These are phyloP conservation scores for Bujurquina vittata DNA, from an alignment of 2,113 vertebrate genomes.

Conservation along the genomic window DNA sequence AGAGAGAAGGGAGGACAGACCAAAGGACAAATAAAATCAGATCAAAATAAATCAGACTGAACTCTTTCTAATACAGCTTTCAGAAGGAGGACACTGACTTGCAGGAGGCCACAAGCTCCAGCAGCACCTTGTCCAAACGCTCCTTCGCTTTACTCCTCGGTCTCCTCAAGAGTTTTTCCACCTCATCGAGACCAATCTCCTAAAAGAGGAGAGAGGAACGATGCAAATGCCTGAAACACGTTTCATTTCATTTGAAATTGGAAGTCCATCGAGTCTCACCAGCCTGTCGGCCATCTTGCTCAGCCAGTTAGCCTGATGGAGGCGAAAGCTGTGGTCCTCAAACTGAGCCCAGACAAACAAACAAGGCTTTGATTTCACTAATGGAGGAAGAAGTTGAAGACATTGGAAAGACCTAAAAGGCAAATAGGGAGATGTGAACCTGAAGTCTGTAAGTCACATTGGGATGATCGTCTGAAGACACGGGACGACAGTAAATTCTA, in stretches of 20 bases:
- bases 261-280: slow-evolving; percentile 69
- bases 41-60: background rate
- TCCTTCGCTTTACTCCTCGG: slow-evolving; percentile 81
- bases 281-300: slow-evolving; percentile 90
- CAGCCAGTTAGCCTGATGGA: slow-evolving; percentile 88
- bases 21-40: background rate
- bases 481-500: background rate
- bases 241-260: background rate
- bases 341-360: slow-evolving; percentile 87
- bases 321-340: slow-evolving; percentile 90
- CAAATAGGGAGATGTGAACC: background rate
- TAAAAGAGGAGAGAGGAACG: slow-evolving; percentile 42
- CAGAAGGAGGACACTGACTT: slow-evolving; percentile 78
- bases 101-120: slow-evolving; percentile 90
- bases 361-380: slow-evolving; percentile 85
- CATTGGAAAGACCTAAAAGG: slow-evolving; percentile 86
- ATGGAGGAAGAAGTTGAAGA: slow-evolving; percentile 76
- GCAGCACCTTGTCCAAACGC: slow-evolving; percentile 82
- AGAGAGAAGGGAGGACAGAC: background rate
- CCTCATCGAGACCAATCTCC: slow-evolving; percentile 87
- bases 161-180: slow-evolving; percentile 84
- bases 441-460: background rate
- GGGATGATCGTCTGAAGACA: background rate
- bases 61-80: background rate
- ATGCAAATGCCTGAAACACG: background rate